Percentiles rank a stretch among this genome's conserved stretches.
Conservation (phyloP, 23 tunicate species). For the Halocynthia aurantium region DNA sequence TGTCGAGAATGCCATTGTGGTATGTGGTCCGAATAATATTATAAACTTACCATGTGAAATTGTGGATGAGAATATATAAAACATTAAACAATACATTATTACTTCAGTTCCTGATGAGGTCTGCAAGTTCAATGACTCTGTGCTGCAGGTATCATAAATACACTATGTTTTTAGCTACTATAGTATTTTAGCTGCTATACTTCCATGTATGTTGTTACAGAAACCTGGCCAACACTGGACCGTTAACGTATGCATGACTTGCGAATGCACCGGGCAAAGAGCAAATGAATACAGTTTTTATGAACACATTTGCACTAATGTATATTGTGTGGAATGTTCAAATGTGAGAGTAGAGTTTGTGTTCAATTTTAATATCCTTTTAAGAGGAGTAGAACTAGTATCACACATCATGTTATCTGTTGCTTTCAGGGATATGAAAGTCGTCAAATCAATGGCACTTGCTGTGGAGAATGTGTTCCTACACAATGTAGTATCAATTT, state of each 20-base stretch:
- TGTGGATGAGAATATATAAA: background rate
- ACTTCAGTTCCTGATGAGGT: slow-evolving; percentile 39
- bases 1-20: slow-evolving; percentile 53
- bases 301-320: slow-evolving; percentile 18
- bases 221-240: slow-evolving; percentile 26
- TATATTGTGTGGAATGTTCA: slow-evolving; percentile 24
- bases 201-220: background rate
- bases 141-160: slow-evolving; percentile 8
- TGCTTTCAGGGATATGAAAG: slow-evolving; percentile 24
- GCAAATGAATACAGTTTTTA: slow-evolving; percentile 42
- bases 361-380: background rate
- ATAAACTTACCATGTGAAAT: background rate
- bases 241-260: slow-evolving; percentile 25
- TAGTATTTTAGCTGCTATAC: background rate
- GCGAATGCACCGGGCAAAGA: slow-evolving; percentile 19
- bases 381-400: background rate
- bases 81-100: background rate
- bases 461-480: slow-evolving; percentile 54
- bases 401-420: background rate
- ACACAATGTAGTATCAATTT: slow-evolving; percentile 11
- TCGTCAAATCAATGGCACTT: slow-evolving; percentile 8
- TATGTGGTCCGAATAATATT: slow-evolving; percentile 12
- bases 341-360: slow-evolving; percentile 8
- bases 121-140: slow-evolving; percentile 18
- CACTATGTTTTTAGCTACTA: background rate